Evolutionary conservation across 2,113 vertebrate species (phyloP), one percentile per base, ranked within the genome.

Genomic region (Grammomys surdaster): DNA sequence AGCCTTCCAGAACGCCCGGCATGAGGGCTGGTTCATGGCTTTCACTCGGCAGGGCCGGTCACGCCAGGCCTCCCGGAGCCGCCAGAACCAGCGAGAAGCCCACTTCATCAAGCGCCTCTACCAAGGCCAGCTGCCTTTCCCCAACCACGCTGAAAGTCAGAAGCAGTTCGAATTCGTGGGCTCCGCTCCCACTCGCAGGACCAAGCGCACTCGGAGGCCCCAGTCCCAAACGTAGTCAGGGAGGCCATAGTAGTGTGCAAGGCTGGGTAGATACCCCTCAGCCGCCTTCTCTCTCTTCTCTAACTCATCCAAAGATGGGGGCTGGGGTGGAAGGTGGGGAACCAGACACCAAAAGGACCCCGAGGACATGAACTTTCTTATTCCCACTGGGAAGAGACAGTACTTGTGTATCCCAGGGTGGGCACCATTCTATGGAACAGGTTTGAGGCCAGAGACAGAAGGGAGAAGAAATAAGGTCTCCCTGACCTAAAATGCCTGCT

Each of bases 91-190:
- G 97, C 98, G 99, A 0, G 99, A 99, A 88, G 99, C 99, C 0
- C 99, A 99, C 94, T 99, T 99, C 98, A 99, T 99, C 98, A 99
- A 99, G 95, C 98, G 99, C 72, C 99, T 99, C 0, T 99, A 99
- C 98, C 99, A 99, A 9, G 99, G 99, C 76, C 99, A 99, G 46
- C 98, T 98, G 70, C 99, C 99, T 67, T 99, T 99, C 97, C 99
- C 99, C 97, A 99, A 99, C 98, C 99, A 99, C 89, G 98, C 97
- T 0, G 98, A 99, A 85, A 97, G 98, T 95, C 98, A 99, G 97
- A 99, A 99, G 98, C 99, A 99, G 93, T 99, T 99, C 90, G 99
- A 99, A 98, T 99, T 99, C 86, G 99, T 99, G 93, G 98, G 98
- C 48, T 99, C 99, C 65, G 98, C 99, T 0, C 98, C 98, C 9